These are phyloP conservation scores for Agelaius phoeniceus DNA, from an alignment of 2,113 vertebrate species.

Conservation along the genomic window DNA sequence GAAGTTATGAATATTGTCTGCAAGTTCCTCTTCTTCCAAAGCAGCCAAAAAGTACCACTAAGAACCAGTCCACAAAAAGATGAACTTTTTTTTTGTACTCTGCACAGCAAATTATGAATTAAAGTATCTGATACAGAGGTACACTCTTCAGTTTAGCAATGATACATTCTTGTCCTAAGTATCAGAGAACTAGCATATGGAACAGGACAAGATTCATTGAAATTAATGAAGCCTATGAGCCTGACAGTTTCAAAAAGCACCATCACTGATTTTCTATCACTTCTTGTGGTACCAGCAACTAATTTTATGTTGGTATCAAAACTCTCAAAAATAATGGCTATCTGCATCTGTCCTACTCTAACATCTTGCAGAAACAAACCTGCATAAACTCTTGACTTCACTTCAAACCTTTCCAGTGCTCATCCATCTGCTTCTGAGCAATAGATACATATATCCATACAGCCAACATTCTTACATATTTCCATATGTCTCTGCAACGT, in stretches of 20 bases:
- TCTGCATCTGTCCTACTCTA: background rate
- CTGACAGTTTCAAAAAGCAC: background rate
- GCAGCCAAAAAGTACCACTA: background rate
- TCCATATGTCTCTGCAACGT: background rate
- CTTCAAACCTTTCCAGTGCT: background rate
- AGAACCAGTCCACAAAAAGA: background rate
- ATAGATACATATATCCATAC: background rate
- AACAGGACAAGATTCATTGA: background rate
- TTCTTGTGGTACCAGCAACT: background rate
- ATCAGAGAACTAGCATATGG: background rate
- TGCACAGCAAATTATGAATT: background rate
- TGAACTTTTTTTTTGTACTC: background rate
- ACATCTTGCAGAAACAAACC: background rate
- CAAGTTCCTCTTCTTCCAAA: slow-evolving; percentile 11
- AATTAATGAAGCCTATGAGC: background rate
- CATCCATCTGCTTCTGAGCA: background rate
- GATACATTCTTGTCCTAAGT: background rate
- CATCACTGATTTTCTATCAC: background rate
- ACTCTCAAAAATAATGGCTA: background rate
- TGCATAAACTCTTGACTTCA: background rate
- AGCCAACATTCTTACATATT: background rate
- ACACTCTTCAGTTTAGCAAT: background rate
- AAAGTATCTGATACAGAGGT: background rate
- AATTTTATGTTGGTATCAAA: background rate
- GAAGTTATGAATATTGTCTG: background rate